These are phyloP conservation scores for Trinorchestia longiramus DNA, from an alignment of 1,140 invertebrate species.

Conservation along the genomic window DNA sequence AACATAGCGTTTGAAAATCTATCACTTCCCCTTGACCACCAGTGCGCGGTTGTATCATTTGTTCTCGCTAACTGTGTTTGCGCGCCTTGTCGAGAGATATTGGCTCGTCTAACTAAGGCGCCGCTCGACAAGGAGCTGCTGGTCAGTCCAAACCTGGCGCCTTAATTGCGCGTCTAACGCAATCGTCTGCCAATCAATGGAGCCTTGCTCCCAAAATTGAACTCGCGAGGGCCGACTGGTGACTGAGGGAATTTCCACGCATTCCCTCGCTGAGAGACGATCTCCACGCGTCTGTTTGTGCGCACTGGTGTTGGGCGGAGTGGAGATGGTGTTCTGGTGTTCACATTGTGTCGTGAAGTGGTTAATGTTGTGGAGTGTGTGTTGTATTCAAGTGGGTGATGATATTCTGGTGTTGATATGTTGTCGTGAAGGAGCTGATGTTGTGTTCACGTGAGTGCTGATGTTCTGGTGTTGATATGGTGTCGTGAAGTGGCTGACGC, in stretches of 20 bases:
- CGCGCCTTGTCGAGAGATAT: background rate
- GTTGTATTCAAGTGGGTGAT: background rate
- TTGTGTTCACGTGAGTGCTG: background rate
- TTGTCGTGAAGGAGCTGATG: background rate
- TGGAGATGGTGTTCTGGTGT: background rate
- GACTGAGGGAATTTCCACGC: background rate
- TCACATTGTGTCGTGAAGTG: background rate
- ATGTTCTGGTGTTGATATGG: background rate
- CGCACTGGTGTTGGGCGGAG: background rate
- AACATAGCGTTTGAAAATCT: background rate
- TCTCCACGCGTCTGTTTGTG: too few species aligned
- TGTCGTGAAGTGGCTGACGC: background rate
- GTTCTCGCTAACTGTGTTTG: background rate
- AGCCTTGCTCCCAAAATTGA: background rate
- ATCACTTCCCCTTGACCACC: background rate
- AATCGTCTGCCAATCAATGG: background rate
- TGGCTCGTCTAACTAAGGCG: background rate
- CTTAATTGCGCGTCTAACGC: background rate
- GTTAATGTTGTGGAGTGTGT: background rate
- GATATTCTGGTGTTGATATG: background rate
- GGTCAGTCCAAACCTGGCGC: conserved; percentile 3
- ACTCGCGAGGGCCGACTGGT: background rate
- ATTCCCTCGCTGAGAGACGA: background rate
- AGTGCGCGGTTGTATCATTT: background rate
- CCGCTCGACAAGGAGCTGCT: background rate